Evolutionary conservation across 2,888 invertebrate genomes (phyloP), one percentile per base, ranked within the genome.

Genomic region (Coremacera marginata): DNA sequence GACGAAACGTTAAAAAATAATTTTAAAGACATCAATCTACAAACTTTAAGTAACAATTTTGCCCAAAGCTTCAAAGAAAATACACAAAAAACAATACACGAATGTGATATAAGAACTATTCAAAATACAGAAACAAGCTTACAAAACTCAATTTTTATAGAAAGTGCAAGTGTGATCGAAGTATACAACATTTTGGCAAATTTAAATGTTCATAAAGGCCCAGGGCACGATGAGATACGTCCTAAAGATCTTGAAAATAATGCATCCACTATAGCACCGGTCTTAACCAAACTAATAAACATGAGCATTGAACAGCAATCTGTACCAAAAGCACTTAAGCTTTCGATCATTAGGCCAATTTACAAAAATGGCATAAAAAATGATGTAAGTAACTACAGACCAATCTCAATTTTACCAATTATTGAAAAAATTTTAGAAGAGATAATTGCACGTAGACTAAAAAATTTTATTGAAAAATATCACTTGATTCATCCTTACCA

Each of bases 91-190:
- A 68, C 22, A 1, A 2, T 73, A 16, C 73, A 78, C 22, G 25
- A n/a, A 0, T 78, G 70, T 37, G 0, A 57, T 1, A 77, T 60
- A 67, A 57, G 70, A 55, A 75, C 75, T 9, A 7, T 71, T 4
- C 11, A 22, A 8, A 2, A 27, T n/a, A 5, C 51, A 0, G 1
- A 3, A 5, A 25, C 9, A 16, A 25, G 1, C 1, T 5, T 63
- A 16, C 19, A 19, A 71, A 77, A 76, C 22, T 51, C 74, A 4
- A 55, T 73, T 1, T 70, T 31, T 14, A n/a, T 76, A 8, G n/a
- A 22, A 31, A 3, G 16, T 22, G 70, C 76, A 7, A 63, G 22
- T 9, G 68, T 76, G 11, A n/a, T n/a, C 9, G 71, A 78, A 71
- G 49, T 77, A 3, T 70, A 22, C 3, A 44, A 63, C 1, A 78